Base-by-base conservation (phyloP, 2,888 invertebrate species). In the Willowsia nigromaculata region DNA sequence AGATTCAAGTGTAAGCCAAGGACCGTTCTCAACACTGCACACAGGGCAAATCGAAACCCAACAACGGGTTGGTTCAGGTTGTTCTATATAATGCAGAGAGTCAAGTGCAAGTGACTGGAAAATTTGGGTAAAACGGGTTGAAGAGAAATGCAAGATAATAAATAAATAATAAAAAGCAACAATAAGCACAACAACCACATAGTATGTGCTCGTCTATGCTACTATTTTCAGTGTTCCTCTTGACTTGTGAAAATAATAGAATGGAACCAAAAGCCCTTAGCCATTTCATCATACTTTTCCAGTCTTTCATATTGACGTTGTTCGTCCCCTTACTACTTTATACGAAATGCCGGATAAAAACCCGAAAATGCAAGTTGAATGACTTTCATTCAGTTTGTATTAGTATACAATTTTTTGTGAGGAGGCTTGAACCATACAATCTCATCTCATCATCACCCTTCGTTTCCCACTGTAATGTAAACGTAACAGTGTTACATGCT, bases 401-500 rank as follows among this genome's bases (percentile, higher is more conserved):
- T 56, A 62, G 47, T 47, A 18, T 11, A 78, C 37, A 78, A 13
- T 59, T 43, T 43, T n/a, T 27, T 71, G 68, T 59, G 53, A 37
- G 37, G 33, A 43, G 53, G 68, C 65, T 50, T 78, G 33, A 84
- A 85, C 74, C 74, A 76, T 62, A 90, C 88, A 92, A 92, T 91
- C 91, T 91, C 91, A 90, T 90, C 90, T 83, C 85, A 74, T 71
- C 84, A 91, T 90, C 91, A 92, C 90, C 91, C 91, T 91, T 92
- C 91, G 91, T 90, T 92, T 91, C 91, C 86, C 90, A 53, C 81
- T 83, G 88, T 92, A 91, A 92, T 92, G 92, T 88, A 92, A 92
- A 92, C 91, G 92, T 92, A 92, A 92, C 91, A 88, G 89, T 81
- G 85, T 92, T 90, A 91, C 90, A 90, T 91, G 91, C 89, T 87